Conservation (phyloP, 2,888 invertebrate species). For the Piscicola geometra region DNA sequence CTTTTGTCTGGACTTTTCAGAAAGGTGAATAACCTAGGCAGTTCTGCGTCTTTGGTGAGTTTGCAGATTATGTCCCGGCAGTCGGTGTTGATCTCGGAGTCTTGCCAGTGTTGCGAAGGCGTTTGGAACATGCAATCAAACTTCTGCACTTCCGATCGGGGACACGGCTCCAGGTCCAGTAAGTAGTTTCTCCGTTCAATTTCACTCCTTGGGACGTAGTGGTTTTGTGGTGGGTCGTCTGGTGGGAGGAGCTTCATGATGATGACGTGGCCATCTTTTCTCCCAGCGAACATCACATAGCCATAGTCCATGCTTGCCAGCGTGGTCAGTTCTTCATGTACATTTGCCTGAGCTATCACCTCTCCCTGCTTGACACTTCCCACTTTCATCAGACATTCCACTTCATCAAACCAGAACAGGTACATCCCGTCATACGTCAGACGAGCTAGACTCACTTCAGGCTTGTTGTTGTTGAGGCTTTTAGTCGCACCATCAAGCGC, state of each 20-base stretch:
- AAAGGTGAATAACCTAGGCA: constrained; percentile 26
- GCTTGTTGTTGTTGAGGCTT: neutral
- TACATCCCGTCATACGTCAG: constrained; percentile 43
- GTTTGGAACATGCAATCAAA: constrained; percentile 30
- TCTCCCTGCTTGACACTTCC: constrained; percentile 35
- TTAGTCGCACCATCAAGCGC: neutral
- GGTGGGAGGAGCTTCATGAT: constrained; percentile 42
- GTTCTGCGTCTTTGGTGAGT: constrained; percentile 23
- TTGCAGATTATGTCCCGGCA: constrained; percentile 6
- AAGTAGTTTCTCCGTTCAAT: constrained; percentile 32
- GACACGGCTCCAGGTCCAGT: constrained; percentile 30
- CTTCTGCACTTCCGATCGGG: neutral
- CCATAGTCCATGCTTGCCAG: constrained; percentile 41
- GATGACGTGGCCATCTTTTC: constrained; percentile 44
- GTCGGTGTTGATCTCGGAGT: constrained; percentile 25
- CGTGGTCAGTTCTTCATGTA: constrained; percentile 42
- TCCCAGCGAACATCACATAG: constrained; percentile 42
- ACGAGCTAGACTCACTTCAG: constrained; percentile 34
- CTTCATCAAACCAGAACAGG: constrained; percentile 41
- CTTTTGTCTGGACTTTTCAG: neutral
- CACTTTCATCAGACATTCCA: constrained; percentile 37
- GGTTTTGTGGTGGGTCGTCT: neutral
- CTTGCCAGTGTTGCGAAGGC: constrained; percentile 15
- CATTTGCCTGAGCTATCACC: constrained; percentile 39
- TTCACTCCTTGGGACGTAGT: constrained; percentile 23